These are phyloP conservation scores for Lamprotornis superbus DNA, from an alignment of 2,113 vertebrate species.

Conservation along the genomic window DNA sequence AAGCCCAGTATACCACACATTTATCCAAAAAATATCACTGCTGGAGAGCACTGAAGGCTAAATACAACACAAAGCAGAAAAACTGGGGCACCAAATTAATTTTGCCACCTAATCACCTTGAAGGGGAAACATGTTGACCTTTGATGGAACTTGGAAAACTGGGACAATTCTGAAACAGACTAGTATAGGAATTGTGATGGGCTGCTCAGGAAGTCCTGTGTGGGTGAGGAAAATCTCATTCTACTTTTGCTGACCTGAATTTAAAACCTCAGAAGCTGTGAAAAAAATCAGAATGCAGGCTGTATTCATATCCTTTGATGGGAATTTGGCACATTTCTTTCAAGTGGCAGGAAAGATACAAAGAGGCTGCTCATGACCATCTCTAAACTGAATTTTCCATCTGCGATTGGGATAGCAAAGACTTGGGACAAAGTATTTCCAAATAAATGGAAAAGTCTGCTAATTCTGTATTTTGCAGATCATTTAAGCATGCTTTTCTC, in stretches of 20 bases:
- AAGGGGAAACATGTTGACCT: neutral
- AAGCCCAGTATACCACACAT: neutral
- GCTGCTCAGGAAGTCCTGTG: neutral
- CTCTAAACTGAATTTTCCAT: neutral
- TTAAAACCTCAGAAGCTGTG: neutral
- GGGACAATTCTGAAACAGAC: neutral
- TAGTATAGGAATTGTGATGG: neutral
- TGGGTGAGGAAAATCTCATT: neutral
- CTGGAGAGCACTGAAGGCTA: neutral
- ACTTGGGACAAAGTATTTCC: neutral
- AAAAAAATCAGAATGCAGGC: neutral
- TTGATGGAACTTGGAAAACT: neutral
- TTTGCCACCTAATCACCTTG: neutral
- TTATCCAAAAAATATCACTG: neutral
- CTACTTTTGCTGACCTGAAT: neutral
- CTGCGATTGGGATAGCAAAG: neutral
- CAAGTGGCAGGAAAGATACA: neutral
- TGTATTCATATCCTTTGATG: neutral
- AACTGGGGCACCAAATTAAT: neutral
- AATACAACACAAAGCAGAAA: neutral
- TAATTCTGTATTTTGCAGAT: neutral
- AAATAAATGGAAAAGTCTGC: neutral
- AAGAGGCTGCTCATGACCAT: neutral
- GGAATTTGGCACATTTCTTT: neutral
- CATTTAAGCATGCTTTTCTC: neutral